Evolutionary conservation across 2,797 vertebrate species (phyloP).

Genomic region (Myripristis jacobus): DNA sequence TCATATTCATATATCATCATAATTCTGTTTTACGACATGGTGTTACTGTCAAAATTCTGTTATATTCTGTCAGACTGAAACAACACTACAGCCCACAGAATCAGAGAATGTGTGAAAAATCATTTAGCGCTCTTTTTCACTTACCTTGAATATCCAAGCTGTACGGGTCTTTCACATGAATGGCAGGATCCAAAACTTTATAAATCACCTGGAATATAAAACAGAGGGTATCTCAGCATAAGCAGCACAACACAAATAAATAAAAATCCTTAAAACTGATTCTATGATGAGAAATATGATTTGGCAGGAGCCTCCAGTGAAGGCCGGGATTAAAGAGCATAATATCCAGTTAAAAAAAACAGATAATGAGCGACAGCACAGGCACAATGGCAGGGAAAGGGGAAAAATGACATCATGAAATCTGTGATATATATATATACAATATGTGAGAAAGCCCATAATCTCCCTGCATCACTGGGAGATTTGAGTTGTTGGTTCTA

Average conservation of each 20-base stretch:
- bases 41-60: too few relatives aligned
- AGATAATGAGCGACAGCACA: not conserved
- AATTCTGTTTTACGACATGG: too few relatives aligned
- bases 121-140: not conserved
- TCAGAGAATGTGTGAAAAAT: not conserved
- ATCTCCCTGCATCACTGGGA: not conserved
- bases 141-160: constrained; percentile 89
- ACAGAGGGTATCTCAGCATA: not conserved
- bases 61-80: too few relatives aligned
- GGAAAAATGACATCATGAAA: not conserved
- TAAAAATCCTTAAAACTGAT: not conserved
- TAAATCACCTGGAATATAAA: constrained; percentile 87
- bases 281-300: not conserved
- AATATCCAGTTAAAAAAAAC: not conserved
- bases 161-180: constrained; percentile 89
- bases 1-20: too few relatives aligned
- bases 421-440: not conserved
- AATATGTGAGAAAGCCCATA: not conserved
- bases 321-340: not conserved
- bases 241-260: not conserved
- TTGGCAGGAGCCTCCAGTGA: not conserved
- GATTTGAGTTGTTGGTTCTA: not conserved
- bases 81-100: too few relatives aligned
- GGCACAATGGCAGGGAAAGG: not conserved
- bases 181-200: constrained; percentile 91